A percentile compares a stretch with the other conserved stretches of the same genome.
phyloP scores from a whole-genome alignment of 2,797 vertebrate genomes.

The Sparus aurata region DNA sequence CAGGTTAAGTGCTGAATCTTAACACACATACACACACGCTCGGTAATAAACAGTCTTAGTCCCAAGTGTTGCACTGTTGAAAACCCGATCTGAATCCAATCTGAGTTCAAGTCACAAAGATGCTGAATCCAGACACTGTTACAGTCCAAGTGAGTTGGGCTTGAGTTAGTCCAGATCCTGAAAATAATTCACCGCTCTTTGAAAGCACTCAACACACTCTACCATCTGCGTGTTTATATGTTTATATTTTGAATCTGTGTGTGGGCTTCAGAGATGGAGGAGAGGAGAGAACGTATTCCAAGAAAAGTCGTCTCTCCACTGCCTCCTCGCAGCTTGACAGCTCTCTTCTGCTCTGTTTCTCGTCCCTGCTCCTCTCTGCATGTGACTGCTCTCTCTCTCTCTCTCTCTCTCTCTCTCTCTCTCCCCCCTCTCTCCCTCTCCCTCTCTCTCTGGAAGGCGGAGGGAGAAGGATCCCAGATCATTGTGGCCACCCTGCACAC shows the following conservation, averaged over 20 bases:
- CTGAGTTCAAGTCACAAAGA: slow-evolving; percentile 43
- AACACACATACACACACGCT: neutral
- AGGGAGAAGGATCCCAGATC: slow-evolving; percentile 63
- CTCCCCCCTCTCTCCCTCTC: slow-evolving; percentile 38
- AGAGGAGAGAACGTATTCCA: slow-evolving; percentile 62
- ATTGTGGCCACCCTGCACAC: slow-evolving; percentile 56
- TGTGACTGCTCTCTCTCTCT: slow-evolving; percentile 58
- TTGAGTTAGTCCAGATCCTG: slow-evolving; percentile 60
- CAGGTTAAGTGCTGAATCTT: slow-evolving; percentile 19
- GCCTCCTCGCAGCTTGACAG: slow-evolving; percentile 77
- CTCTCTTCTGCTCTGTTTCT: slow-evolving; percentile 76
- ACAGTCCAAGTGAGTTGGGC: slow-evolving; percentile 48
- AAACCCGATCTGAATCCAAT: slow-evolving; percentile 30
- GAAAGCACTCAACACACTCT: slow-evolving; percentile 33
- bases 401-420: slow-evolving; percentile 38
- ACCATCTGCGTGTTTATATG: slow-evolving; percentile 53
- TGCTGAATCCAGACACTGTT: slow-evolving; percentile 54
- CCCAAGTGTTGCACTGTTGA: slow-evolving; percentile 27
- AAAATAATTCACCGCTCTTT: slow-evolving; percentile 52
- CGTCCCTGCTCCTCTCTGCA: slow-evolving; percentile 65
- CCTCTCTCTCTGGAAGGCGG: slow-evolving; percentile 59
- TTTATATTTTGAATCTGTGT: slow-evolving; percentile 27
- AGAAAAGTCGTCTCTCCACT: slow-evolving; percentile 68
- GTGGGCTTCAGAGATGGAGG: slow-evolving; percentile 54
- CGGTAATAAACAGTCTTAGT: slow-evolving; percentile 24